phyloP scores from a whole-genome alignment of 1,140 invertebrate species.

The Bombus fervidus region DNA sequence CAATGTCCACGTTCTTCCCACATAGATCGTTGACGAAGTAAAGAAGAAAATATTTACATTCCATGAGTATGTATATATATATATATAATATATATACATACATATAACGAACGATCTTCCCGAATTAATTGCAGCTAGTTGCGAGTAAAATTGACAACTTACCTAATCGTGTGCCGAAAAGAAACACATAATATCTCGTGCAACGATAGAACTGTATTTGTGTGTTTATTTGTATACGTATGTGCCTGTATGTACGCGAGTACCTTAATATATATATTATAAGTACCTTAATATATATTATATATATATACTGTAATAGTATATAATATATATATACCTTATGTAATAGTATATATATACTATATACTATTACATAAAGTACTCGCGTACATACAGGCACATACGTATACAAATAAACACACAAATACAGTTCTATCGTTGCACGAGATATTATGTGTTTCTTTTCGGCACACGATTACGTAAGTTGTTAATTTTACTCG shows the following conservation, averaged over 20 bases:
- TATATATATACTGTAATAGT: too few species aligned
- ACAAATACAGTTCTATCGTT: neutral
- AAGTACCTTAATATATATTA: too few species aligned
- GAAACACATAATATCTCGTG: neutral
- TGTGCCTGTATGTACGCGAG: neutral
- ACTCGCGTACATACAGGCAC: neutral
- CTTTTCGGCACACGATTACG: neutral
- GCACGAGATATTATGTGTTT: neutral
- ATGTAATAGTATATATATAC: neutral
- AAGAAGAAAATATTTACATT: conserved; percentile 33
- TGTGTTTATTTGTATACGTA: neutral
- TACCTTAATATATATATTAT: neutral
- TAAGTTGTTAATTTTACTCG: conserved; percentile 8
- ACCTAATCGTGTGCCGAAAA: neutral
- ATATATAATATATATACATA: too few species aligned
- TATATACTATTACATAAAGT: neutral
- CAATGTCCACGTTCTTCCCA: conserved; percentile 33
- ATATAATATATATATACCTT: too few species aligned
- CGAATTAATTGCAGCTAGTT: neutral
- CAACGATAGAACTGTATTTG: neutral
- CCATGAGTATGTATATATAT: conserved; percentile 4
- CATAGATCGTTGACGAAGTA: conserved; percentile 3
- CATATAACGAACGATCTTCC: neutral
- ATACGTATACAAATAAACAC: neutral
- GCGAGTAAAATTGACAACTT: conserved; percentile 3